Evolutionary conservation across 2,797 vertebrate genomes (phyloP).

Genomic region (Sebastes itinus): DNA sequence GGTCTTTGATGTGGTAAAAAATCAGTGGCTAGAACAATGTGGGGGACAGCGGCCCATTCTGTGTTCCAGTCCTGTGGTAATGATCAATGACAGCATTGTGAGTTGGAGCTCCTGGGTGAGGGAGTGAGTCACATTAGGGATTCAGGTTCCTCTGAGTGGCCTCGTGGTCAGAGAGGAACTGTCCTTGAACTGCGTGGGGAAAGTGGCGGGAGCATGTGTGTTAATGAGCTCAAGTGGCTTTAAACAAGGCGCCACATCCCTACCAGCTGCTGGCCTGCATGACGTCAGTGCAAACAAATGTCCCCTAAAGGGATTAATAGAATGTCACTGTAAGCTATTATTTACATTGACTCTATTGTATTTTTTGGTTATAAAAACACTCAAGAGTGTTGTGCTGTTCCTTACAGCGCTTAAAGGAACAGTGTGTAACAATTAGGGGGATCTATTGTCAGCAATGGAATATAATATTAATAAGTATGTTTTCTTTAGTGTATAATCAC

Average conservation of each 20-base stretch:
- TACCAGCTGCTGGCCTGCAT: slow-evolving; percentile 15
- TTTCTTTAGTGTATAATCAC: too few species aligned
- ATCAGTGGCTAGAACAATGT: slow-evolving; percentile 56
- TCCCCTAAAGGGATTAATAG: slow-evolving; percentile 29
- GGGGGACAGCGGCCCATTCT: slow-evolving; percentile 21
- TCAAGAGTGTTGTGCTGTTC: background rate
- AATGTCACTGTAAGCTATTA: slow-evolving; percentile 13
- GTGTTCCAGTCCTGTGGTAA: slow-evolving; percentile 35
- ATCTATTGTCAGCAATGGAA: too few species aligned
- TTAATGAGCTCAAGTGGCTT: slow-evolving; percentile 6
- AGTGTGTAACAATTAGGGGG: too few species aligned
- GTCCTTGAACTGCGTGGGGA: slow-evolving; percentile 36
- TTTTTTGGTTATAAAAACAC: background rate
- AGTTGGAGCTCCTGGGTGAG: slow-evolving; percentile 27
- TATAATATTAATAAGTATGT: too few species aligned
- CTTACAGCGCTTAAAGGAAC: too few species aligned
- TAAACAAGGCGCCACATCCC: slow-evolving; percentile 40
- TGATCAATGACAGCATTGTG: slow-evolving; percentile 35
- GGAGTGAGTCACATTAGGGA: slow-evolving; percentile 41
- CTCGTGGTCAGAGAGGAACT: slow-evolving; percentile 23
- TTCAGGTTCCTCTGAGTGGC: slow-evolving; percentile 31
- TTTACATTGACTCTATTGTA: slow-evolving; percentile 17
- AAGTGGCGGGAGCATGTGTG: background rate
- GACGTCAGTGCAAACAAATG: slow-evolving; percentile 6
- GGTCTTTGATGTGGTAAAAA: slow-evolving; percentile 64